A percentile compares a stretch with the other conserved stretches of the same genome.
Evolutionary conservation across 1,140 invertebrate species (phyloP).

Genomic region (Gonioctena quinquepunctata): DNA sequence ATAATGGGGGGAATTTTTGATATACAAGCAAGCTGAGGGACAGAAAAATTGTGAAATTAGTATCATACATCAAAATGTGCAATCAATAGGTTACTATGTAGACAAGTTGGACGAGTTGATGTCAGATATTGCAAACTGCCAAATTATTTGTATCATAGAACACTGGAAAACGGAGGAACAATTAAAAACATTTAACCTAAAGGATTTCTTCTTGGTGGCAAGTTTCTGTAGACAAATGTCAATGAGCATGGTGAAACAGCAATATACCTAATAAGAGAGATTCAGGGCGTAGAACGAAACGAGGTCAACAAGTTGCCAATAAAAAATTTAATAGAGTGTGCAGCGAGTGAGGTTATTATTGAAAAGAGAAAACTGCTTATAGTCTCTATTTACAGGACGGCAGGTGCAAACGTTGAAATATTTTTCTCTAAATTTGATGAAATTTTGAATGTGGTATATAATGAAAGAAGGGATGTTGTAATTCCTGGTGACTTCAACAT

Average conservation of each 20-base stretch:
- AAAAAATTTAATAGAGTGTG: background rate
- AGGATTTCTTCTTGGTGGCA: background rate
- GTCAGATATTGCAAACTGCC: constrained; percentile 3
- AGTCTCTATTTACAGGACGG: no score
- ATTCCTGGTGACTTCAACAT: background rate
- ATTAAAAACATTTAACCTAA: background rate
- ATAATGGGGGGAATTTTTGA: background rate
- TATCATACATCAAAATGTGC: constrained; percentile 28
- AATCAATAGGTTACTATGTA: constrained; percentile 24
- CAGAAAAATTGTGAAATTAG: background rate
- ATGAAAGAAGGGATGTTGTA: background rate
- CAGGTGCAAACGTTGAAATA: background rate
- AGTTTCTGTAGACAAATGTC: background rate
- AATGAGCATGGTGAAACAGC: background rate
- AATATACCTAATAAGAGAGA: background rate
- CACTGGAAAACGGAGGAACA: constrained; percentile 29
- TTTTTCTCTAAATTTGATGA: background rate
- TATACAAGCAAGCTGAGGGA: background rate
- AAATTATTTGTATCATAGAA: constrained; percentile 24
- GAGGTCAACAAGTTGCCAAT: background rate
- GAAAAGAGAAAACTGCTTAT: no score
- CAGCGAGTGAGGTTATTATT: background rate
- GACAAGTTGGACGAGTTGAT: constrained; percentile 9
- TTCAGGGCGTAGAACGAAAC: background rate
- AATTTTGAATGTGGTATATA: background rate